Evolutionary conservation across 2,113 vertebrate species (phyloP).

Genomic region (Micronycteris hirsuta): DNA sequence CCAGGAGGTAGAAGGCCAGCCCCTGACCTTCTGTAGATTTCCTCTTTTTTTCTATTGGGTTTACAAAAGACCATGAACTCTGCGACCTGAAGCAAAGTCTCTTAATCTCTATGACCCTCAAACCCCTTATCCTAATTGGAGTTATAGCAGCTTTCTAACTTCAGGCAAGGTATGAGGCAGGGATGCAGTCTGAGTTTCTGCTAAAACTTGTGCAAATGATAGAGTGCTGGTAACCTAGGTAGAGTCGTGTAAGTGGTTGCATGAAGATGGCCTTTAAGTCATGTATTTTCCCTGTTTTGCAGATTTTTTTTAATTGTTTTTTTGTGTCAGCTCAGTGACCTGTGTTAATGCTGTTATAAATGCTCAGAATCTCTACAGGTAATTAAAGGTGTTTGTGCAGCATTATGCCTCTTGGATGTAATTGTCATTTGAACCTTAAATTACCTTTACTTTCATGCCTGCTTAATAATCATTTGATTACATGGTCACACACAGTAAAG

Average conservation of each 20-base stretch:
- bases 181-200: background rate
- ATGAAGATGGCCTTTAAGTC: background rate
- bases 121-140: background rate
- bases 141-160: background rate
- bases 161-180: background rate
- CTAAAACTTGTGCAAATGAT: background rate
- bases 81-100: background rate
- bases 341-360: constrained; percentile 28
- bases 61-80: constrained; percentile 21
- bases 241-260: background rate
- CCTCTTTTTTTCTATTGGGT: background rate
- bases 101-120: background rate
- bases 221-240: background rate
- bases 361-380: background rate
- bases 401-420: constrained; percentile 26
- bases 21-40: background rate
- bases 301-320: background rate
- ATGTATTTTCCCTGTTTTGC: background rate
- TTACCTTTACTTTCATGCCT: constrained; percentile 56
- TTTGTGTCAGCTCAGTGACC: background rate
- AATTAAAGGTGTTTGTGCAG: constrained; percentile 37
- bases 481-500: constrained; percentile 31
- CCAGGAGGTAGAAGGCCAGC: background rate
- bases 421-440: constrained; percentile 55
- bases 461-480: constrained; percentile 49